Percentiles rank a stretch among this genome's conserved stretches.
These are phyloP conservation scores for Nomada flava DNA, from an alignment of 2,888 invertebrate species.

Conservation along the genomic window DNA sequence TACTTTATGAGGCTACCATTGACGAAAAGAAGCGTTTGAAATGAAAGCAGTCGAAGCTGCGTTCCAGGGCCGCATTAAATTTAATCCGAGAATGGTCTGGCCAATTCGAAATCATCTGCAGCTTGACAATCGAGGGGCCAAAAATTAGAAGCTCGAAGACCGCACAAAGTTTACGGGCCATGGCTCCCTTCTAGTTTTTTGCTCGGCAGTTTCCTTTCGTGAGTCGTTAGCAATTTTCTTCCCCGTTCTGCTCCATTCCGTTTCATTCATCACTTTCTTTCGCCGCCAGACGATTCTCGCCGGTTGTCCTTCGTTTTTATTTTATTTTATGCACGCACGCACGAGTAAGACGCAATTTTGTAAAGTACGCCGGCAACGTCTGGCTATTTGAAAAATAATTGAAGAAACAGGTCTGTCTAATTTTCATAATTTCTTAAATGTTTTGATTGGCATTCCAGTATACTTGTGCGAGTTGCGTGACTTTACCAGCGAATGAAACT, in stretches of 20 bases:
- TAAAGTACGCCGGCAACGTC: not conserved
- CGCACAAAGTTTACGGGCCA: conserved; percentile 23
- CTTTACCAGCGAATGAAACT: too few relatives aligned
- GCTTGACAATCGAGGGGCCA: conserved; percentile 30
- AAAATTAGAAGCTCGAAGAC: conserved; percentile 22
- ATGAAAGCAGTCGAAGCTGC: not conserved
- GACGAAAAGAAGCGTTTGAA: too few relatives aligned
- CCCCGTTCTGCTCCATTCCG: conserved; percentile 1
- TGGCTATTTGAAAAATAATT: too few relatives aligned
- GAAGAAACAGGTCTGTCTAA: too few relatives aligned
- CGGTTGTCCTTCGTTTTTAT: not conserved
- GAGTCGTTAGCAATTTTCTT: conserved; percentile 23
- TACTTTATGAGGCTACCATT: too few relatives aligned
- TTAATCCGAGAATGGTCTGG: conserved; percentile 27
- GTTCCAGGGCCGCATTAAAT: conserved; percentile 9
- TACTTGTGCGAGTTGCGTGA: too few relatives aligned
- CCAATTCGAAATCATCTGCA: conserved; percentile 31
- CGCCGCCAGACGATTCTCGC: not conserved
- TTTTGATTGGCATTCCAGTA: too few relatives aligned
- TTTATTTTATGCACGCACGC: not conserved
- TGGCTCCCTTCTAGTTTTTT: conserved; percentile 25
- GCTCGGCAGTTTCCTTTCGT: conserved; percentile 24
- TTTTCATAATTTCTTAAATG: too few relatives aligned
- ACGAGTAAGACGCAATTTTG: not conserved
- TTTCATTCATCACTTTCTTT: conserved; percentile 5